Percentiles rank a stretch among this genome's conserved stretches.
phyloP scores from a whole-genome alignment of 2,888 invertebrate species.

The Julus scanicus region DNA sequence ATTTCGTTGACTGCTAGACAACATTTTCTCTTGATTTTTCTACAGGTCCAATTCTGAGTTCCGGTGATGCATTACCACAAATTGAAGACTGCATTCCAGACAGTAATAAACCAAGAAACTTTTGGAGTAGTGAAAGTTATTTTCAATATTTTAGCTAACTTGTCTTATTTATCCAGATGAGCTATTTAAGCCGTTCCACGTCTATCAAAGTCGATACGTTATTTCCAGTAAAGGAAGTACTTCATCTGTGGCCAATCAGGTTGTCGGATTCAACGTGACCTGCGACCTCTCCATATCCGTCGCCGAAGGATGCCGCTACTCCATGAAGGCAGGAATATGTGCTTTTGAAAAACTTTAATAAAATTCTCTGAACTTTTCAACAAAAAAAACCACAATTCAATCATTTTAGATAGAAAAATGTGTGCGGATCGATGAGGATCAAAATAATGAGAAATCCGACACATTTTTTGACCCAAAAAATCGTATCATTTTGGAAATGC shows the following conservation, averaged over 20 bases:
- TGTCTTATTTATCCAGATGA: neutral
- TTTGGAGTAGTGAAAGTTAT: neutral
- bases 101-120: neutral
- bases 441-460: neutral
- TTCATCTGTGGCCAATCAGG: neutral
- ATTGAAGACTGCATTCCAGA: constrained; percentile 16
- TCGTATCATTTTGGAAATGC: neutral
- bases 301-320: neutral
- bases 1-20: too few relatives aligned
- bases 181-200: neutral
- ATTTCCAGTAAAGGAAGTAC: neutral
- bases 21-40: neutral
- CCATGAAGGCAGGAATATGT: neutral
- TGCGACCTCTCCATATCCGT: neutral
- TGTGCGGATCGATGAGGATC: neutral
- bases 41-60: constrained; percentile 10
- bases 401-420: neutral
- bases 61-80: neutral
- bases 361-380: neutral
- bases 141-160: neutral
- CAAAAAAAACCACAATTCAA: neutral
- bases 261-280: neutral
- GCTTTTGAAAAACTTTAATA: neutral
- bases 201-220: neutral
- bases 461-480: too few relatives aligned